Base-by-base conservation (phyloP, 2,888 invertebrate genomes). In the Meghimatium bilineatum region DNA sequence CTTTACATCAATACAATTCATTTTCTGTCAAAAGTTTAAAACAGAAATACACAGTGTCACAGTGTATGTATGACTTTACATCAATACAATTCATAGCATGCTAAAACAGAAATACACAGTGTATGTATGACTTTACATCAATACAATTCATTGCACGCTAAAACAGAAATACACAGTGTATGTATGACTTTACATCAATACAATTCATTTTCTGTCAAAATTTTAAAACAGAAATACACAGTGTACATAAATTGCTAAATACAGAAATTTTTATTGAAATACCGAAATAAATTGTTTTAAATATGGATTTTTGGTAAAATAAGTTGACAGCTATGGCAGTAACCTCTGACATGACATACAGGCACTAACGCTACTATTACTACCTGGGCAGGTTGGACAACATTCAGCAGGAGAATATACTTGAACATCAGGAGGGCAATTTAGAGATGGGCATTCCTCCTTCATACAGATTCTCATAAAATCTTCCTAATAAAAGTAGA, bases 361-460 rank as follows among this genome's bases (percentile, higher is more conserved):
- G 8, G 56, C 20, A 20, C 56, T 56, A 38, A 38, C 5, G 26
- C 52, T n/a, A 49, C 52, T 32, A 32, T 1, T 66, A 69, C 85
- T 83, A 90, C 90, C 87, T 86, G 90, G 89, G 83, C 90, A 90
- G 26, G 84, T 67, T 0, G 89, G 88, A 83, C 90, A 90, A 83
- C 90, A 90, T 71, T 88, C 85, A 26, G 87, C 88, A 36, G 85
- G 79, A 10, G 85, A 67, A 23, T 67, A 69, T 44, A 86, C 82
- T 86, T 90, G 90, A 17, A 88, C 88, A 76, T 88, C 84, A 32
- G 88, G 88, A 52, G 90, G 89, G 85, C 90, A 90, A 29, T 75
- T 84, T 56, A 89, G 85, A 0, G 82, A 69, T n/a, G 85, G 85
- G 85, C 90, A 90, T 5, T 81, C 78, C 34, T 90, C 87, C 78